Evolutionary conservation across 2,888 invertebrate genomes (phyloP).

Genomic region (Zaprionus lineosus): DNA sequence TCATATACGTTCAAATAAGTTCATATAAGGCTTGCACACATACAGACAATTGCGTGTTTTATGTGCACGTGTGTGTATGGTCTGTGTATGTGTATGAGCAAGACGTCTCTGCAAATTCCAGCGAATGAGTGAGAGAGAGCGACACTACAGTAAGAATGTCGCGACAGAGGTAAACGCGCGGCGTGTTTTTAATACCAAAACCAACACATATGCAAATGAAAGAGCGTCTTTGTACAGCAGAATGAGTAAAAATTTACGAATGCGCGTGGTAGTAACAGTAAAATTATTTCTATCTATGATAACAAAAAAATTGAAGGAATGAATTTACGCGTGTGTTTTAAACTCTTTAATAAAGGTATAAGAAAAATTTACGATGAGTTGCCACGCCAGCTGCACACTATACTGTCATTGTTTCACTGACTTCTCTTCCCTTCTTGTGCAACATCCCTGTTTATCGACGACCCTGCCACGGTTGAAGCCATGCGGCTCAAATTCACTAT

Average conservation of each 20-base stretch:
- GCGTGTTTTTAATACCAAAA: conserved; percentile 44
- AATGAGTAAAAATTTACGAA: conserved; percentile 47
- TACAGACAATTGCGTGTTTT: conserved; percentile 15
- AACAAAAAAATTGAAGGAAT: conserved; percentile 16
- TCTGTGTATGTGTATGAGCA: conserved; percentile 13
- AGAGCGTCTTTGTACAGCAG: conserved; percentile 33
- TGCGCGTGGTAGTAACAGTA: conserved; percentile 51
- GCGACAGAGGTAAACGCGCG: conserved; percentile 34
- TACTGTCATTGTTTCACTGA: conserved; percentile 32
- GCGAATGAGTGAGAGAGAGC: conserved; percentile 41
- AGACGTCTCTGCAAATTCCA: conserved; percentile 51
- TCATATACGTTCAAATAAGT: conserved; percentile 21
- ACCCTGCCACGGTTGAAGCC: conserved; percentile 69
- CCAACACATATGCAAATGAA: conserved; percentile 40
- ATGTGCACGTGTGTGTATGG: conserved; percentile 7
- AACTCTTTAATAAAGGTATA: conserved; percentile 38
- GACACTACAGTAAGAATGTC: conserved; percentile 46
- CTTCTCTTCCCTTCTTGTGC: conserved; percentile 51
- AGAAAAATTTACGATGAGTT: conserved; percentile 59
- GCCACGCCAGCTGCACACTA: conserved; percentile 57
- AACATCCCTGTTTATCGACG: conserved; percentile 70
- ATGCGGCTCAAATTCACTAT: conserved; percentile 52
- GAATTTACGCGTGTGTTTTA: conserved; percentile 21
- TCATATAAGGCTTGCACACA: conserved; percentile 24
- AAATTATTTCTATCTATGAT: conserved; percentile 32